Conservation (phyloP, 2,113 vertebrate species). For the Sander lucioperca region DNA sequence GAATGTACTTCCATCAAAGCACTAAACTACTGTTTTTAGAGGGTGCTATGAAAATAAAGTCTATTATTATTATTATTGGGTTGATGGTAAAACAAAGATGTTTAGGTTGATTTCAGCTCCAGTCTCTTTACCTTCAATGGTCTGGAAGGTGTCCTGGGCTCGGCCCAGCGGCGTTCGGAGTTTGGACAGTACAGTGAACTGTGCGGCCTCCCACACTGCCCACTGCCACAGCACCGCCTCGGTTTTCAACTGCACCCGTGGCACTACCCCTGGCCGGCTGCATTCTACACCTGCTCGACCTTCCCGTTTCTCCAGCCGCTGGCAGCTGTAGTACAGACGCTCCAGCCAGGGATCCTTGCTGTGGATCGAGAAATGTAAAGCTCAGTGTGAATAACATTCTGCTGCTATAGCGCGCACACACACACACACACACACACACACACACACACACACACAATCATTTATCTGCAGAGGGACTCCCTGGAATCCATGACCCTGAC, state of each 20-base stretch:
- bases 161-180: conserved; percentile 94
- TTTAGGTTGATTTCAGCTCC: too few relatives aligned
- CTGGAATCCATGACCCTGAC: background rate
- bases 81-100: too few relatives aligned
- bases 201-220: conserved; percentile 98
- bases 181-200: conserved; percentile 98
- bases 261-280: conserved; percentile 83
- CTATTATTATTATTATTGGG: too few relatives aligned
- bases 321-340: conserved; percentile 96
- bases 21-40: too few relatives aligned
- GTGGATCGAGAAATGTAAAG: conserved; percentile 29
- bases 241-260: conserved; percentile 91
- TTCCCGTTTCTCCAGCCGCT: conserved; percentile 93
- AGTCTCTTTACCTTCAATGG: conserved; percentile 91
- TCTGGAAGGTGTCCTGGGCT: conserved; percentile 98
- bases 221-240: conserved; percentile 99
- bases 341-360: conserved; percentile 99
- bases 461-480: background rate
- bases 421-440: fast-evolving
- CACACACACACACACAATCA: too few relatives aligned
- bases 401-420: background rate
- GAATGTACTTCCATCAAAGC: too few relatives aligned
- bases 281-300: conserved; percentile 57
- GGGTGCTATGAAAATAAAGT: too few relatives aligned
- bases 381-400: background rate